A percentile compares a stretch with the other conserved stretches of the same genome.
Conservation (phyloP, 2,888 invertebrate genomes). For the Eupithecia dodoneata region DNA sequence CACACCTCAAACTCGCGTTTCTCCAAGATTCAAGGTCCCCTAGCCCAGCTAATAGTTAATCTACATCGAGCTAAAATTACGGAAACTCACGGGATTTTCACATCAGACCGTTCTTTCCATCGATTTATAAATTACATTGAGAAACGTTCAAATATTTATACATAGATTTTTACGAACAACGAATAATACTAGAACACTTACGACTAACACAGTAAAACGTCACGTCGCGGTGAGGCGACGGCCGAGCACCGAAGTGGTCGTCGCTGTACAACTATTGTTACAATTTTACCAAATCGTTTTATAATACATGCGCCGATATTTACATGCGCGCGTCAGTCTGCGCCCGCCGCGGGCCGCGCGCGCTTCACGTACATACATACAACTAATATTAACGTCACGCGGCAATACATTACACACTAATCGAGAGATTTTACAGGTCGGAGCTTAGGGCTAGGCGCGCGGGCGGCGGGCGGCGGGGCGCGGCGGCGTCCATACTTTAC, state of each 20-base stretch:
- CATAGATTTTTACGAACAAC: conserved; percentile 84
- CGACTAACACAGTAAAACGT: conserved; percentile 72
- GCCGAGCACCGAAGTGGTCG: conserved; percentile 74
- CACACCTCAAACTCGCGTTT: conserved; percentile 62
- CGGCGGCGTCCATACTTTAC: conserved; percentile 73
- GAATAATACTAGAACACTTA: conserved; percentile 84
- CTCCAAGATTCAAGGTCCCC: conserved; percentile 83
- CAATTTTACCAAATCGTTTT: conserved; percentile 54
- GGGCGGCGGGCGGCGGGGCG: conserved; percentile 46
- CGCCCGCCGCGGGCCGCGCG: conserved; percentile 47
- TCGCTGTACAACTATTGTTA: conserved; percentile 78
- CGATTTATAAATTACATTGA: conserved; percentile 83
- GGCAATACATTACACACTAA: conserved; percentile 47
- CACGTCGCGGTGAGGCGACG: conserved; percentile 75
- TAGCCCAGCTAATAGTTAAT: conserved; percentile 83
- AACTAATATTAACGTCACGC: conserved; percentile 47
- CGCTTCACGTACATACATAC: conserved; percentile 37
- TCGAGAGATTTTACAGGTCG: conserved; percentile 50
- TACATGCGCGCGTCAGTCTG: conserved; percentile 50
- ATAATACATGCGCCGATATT: conserved; percentile 49
- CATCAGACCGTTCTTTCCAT: conserved; percentile 70
- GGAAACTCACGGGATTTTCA: conserved; percentile 69
- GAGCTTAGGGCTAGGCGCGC: conserved; percentile 40
- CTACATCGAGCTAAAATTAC: conserved; percentile 81
- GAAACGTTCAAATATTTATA: conserved; percentile 84